A percentile compares a stretch with the other conserved stretches of the same genome.
Conservation (phyloP, 2,888 invertebrate species). For the Drosophila multiciliata region DNA sequence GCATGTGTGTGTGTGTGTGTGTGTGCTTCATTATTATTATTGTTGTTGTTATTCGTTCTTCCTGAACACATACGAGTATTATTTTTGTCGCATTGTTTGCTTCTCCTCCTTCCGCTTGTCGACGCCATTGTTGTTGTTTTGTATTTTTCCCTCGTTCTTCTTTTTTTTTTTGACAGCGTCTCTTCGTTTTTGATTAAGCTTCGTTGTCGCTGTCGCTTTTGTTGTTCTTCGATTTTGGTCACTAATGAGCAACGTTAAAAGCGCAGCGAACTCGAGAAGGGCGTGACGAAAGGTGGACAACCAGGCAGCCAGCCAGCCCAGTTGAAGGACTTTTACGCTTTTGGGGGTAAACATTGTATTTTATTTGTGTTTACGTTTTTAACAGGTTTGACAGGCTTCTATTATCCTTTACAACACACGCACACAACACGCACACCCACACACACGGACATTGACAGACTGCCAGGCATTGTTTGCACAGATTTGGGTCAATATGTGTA, state of each 20-base stretch:
- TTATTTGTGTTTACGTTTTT: conserved; percentile 79
- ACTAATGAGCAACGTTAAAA: conserved; percentile 75
- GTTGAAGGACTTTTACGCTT: conserved; percentile 21
- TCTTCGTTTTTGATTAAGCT: conserved; percentile 71
- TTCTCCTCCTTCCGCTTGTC: conserved; percentile 62
- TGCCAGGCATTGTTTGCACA: conserved; percentile 60
- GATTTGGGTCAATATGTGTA: conserved; percentile 74
- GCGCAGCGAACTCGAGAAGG: conserved; percentile 70
- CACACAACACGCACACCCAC: conserved; percentile 11
- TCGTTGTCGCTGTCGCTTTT: conserved; percentile 48
- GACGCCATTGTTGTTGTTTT: conserved; percentile 67
- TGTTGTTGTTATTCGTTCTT: conserved; percentile 54
- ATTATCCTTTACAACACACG: conserved; percentile 55
- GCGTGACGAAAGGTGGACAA: conserved; percentile 62
- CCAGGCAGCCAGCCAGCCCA: neutral
- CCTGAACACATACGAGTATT: conserved; percentile 58
- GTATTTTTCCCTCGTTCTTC: conserved; percentile 9
- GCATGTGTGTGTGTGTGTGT: conserved; percentile 26
- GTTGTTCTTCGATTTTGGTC: conserved; percentile 71
- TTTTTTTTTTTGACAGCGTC: conserved; percentile 51
- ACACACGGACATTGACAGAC: conserved; percentile 47
- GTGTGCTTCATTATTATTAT: conserved; percentile 59
- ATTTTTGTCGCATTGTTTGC: conserved; percentile 77
- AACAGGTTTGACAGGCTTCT: conserved; percentile 72
- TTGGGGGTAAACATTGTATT: conserved; percentile 67